Conservation (phyloP, 2,888 invertebrate species). For the Luffia ferchaultella region DNA sequence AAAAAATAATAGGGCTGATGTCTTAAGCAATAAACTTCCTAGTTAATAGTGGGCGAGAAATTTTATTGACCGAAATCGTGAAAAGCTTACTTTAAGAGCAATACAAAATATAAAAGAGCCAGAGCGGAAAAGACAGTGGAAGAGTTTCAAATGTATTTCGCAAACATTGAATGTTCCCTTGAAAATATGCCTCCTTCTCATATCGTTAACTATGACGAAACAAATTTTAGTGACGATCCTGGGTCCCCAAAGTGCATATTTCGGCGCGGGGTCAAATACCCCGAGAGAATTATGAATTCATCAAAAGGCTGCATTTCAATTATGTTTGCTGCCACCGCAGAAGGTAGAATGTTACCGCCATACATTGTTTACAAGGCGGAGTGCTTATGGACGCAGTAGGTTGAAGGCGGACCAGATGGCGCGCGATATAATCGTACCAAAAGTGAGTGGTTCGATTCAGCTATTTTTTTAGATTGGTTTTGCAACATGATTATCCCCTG, state of each 20-base stretch:
- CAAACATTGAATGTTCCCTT: slow-evolving; percentile 10
- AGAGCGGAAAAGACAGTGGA: slow-evolving; percentile 3
- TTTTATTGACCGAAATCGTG: not conserved
- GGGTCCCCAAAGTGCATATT: slow-evolving; percentile 3
- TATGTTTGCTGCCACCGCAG: slow-evolving; percentile 5
- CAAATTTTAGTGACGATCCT: slow-evolving; percentile 4
- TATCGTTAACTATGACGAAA: not conserved
- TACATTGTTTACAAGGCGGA: slow-evolving; percentile 17
- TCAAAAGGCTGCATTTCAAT: slow-evolving; percentile 4
- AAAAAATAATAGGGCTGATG: not conserved
- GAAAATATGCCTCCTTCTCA: slow-evolving; percentile 6
- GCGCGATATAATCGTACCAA: slow-evolving; percentile 8
- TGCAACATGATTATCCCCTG: slow-evolving; percentile 9
- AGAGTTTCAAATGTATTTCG: slow-evolving; percentile 10
- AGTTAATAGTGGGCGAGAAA: too few species aligned
- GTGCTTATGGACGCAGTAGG: slow-evolving; percentile 15
- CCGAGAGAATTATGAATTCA: slow-evolving; percentile 6
- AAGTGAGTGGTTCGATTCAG: slow-evolving; percentile 10
- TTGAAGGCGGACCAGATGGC: slow-evolving; percentile 13
- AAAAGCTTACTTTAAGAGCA: not conserved
- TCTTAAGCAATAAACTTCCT: not conserved
- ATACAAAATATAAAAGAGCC: not conserved
- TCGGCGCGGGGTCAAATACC: slow-evolving; percentile 6
- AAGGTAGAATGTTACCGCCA: slow-evolving; percentile 13
- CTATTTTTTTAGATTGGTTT: slow-evolving; percentile 9